Evolutionary conservation across 1,140 invertebrate species (phyloP).

Genomic region (Brachionus koreanus): DNA sequence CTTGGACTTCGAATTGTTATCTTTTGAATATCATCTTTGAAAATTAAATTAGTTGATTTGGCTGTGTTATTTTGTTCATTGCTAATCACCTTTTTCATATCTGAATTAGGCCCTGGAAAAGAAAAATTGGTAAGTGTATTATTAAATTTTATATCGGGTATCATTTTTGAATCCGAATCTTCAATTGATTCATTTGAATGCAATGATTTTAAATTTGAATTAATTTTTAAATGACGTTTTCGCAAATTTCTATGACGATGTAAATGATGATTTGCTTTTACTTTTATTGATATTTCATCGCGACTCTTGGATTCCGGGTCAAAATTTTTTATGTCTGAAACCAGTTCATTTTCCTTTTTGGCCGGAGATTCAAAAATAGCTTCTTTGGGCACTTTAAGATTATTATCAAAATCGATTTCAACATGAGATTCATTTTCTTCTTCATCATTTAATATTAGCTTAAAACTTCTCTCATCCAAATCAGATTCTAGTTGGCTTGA

Average conservation of each 20-base stretch:
- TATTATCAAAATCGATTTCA: conserved; percentile 5
- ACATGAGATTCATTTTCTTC: background rate
- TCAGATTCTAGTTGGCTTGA: background rate
- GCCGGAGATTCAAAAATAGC: background rate
- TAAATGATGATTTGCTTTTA: background rate
- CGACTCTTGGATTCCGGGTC: background rate
- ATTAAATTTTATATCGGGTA: background rate
- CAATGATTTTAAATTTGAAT: background rate
- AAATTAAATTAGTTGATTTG: background rate
- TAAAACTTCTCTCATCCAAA: background rate
- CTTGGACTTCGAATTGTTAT: background rate
- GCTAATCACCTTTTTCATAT: background rate
- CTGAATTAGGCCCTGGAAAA: background rate
- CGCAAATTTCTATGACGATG: background rate
- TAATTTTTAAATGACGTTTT: background rate
- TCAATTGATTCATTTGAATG: background rate
- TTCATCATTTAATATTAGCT: background rate
- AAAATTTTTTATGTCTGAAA: background rate
- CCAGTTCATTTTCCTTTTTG: background rate
- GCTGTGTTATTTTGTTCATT: background rate
- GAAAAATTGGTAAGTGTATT: background rate
- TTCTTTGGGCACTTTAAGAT: background rate
- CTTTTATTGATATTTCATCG: background rate
- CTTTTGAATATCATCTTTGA: background rate
- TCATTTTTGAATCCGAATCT: background rate